Evolutionary conservation across 1,140 invertebrate genomes (phyloP), one percentile per base, ranked within the genome.

Genomic region (Cotesia vestalis): DNA sequence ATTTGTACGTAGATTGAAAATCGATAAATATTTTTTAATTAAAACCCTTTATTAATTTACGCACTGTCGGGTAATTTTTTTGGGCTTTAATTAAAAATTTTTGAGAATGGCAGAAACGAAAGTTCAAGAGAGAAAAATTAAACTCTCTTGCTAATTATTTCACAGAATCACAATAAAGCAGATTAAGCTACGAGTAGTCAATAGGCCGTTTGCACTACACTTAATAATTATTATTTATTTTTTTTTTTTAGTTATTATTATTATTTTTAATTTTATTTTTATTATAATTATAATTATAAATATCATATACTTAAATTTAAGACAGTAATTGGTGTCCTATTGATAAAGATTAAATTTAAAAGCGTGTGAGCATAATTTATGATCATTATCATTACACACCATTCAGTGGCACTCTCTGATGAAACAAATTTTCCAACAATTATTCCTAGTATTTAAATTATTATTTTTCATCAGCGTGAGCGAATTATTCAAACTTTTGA

Each of bases 201-300:
- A 71, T 75, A 77, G 76, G 76, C 76, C 76, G 76, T 77, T 77
- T 76, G 63, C 70, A 74, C 73, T 76, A 76, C 73, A 74, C 61
- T 76, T 76, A 74, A 46, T 53, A 71, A n/a, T 20, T 71, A 1
- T 27, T 27, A 1, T 27, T 27, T 27, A 1, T 27, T 27, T 27
- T 17, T 17, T 17, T 17, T 17, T 27, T 27, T 27, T 27, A 27
- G 27, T 27, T 27, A 27, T 27, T 27, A 27, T 27, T 27, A 2
- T 27, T 27, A 27, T 2, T 27, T 27, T 27, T 27, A 27, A 17
- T 17, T 17, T 17, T 17, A 17, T 17, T 17, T 17, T 27, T 27
- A 27, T 27, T 27, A 27, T 27, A 27, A 27, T 27, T 27, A 27
- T 27, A 27, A 46, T 46, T 46, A 46, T 46, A 46, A 46, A 46